These are phyloP conservation scores for Griposia aprilina DNA, from an alignment of 2,888 invertebrate species.

Conservation along the genomic window DNA sequence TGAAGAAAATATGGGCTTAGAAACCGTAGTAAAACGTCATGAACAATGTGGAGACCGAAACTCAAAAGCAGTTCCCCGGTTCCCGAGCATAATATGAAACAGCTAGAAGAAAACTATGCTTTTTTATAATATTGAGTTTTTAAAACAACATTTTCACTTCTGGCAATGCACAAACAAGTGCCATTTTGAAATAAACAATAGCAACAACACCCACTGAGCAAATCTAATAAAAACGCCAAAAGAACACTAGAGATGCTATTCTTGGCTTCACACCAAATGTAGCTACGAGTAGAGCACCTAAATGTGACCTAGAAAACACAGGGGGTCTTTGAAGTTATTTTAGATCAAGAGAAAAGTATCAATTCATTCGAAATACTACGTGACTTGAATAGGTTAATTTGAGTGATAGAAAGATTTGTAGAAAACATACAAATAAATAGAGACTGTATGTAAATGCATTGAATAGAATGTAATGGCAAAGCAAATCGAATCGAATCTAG, in stretches of 20 bases:
- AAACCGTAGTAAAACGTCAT: not conserved
- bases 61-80: not conserved
- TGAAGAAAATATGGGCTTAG: not conserved
- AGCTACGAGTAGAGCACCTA: conserved; percentile 45
- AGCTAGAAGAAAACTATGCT: not conserved
- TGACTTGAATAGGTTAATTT: not conserved
- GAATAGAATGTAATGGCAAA: not conserved
- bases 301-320: conserved; percentile 53
- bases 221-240: conserved; percentile 38
- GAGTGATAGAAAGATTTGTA: not conserved
- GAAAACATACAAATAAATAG: not conserved
- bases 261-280: conserved; percentile 42
- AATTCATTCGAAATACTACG: not conserved
- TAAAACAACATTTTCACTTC: not conserved
- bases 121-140: no score
- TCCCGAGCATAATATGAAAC: not conserved
- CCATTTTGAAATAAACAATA: conserved; percentile 35
- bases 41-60: not conserved
- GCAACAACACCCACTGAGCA: conserved; percentile 27
- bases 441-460: not conserved
- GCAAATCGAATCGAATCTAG: not conserved
- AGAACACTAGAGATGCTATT: conserved; percentile 46
- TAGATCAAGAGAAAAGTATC: conserved; percentile 7
- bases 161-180: not conserved
- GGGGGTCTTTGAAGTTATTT: conserved; percentile 54